phyloP scores from a whole-genome alignment of 2,888 invertebrate genomes.

The Sepioteuthis lessoniana region DNA sequence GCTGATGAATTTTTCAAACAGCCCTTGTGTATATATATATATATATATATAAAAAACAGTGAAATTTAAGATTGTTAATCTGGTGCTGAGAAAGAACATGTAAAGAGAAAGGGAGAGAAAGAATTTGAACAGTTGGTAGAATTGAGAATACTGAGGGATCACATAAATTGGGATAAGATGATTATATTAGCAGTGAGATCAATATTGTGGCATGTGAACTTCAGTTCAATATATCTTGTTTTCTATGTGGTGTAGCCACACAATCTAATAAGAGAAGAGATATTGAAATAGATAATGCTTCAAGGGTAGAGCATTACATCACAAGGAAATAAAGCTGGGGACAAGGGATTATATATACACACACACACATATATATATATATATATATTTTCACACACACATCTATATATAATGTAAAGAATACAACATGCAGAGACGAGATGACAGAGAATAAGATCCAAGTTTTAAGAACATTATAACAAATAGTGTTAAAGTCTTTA shows the following conservation, averaged over 20 bases:
- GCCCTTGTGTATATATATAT: too few species aligned
- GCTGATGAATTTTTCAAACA: too few species aligned
- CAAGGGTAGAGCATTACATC: not conserved
- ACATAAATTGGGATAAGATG: not conserved
- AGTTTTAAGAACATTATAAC: not conserved
- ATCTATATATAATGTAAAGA: not conserved
- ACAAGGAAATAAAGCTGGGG: not conserved
- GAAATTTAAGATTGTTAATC: not conserved
- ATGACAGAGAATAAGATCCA: not conserved
- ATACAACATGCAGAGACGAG: too few species aligned
- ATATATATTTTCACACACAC: not conserved
- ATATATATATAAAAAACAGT: too few species aligned
- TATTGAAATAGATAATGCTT: not conserved
- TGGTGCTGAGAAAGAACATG: not conserved
- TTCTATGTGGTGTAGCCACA: not conserved
- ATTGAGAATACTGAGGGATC: not conserved
- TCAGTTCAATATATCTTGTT: not conserved
- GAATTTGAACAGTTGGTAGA: not conserved
- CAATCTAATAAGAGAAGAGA: not conserved
- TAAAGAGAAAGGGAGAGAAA: not conserved
- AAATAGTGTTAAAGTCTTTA: slow-evolving; percentile 1
- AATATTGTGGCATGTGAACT: not conserved
- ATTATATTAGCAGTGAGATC: slow-evolving; percentile 2
- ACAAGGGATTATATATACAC: not conserved
- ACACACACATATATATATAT: not conserved